These are phyloP conservation scores for Dryobotodes eremita DNA, from an alignment of 2,888 invertebrate genomes.

Conservation along the genomic window DNA sequence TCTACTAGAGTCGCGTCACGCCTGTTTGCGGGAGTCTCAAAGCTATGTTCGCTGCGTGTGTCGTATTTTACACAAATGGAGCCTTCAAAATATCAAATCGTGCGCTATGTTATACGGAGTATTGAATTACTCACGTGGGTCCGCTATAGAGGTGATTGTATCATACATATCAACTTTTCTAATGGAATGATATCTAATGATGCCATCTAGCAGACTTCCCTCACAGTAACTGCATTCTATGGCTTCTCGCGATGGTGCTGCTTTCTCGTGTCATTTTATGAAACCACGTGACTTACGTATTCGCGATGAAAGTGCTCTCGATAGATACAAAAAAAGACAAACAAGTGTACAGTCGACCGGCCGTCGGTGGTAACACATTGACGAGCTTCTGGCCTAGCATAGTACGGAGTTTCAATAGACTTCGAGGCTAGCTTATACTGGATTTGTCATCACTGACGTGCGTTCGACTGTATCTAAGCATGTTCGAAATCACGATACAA, in stretches of 20 bases:
- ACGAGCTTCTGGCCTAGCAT: background rate
- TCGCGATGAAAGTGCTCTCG: background rate
- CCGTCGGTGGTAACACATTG: background rate
- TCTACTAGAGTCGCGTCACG: too few relatives aligned
- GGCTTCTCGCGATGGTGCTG: background rate
- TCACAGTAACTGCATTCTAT: background rate
- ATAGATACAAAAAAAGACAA: background rate
- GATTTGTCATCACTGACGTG: background rate
- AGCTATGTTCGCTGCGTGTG: background rate
- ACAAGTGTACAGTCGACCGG: background rate
- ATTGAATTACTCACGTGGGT: background rate
- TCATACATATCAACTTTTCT: background rate
- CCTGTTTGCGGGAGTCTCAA: too few relatives aligned
- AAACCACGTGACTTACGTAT: background rate
- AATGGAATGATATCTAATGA: background rate
- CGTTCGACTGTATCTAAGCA: background rate
- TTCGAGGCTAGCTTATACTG: background rate
- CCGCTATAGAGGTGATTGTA: background rate
- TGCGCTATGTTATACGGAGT: too few relatives aligned
- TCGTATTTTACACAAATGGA: background rate
- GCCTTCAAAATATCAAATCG: background rate
- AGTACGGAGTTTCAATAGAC: background rate
- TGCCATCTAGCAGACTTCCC: slow-evolving; percentile 7
- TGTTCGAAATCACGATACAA: background rate
- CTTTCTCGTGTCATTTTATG: background rate